A percentile compares a stretch with the other conserved stretches of the same genome.
Conservation (phyloP, 2,113 vertebrate species). For the Anthoscopus minutus region DNA sequence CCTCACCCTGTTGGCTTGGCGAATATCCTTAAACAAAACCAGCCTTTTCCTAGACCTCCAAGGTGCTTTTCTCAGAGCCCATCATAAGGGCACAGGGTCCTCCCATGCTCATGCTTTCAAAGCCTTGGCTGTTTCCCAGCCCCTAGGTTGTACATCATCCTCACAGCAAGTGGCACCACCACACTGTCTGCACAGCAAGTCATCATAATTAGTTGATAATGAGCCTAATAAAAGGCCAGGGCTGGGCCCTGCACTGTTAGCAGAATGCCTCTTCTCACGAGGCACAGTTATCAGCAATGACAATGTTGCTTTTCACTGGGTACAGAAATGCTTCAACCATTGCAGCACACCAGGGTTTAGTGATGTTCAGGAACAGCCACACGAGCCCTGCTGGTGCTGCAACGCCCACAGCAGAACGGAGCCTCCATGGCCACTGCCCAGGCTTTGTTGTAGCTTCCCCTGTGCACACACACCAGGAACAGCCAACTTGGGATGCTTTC, state of each 20-base stretch:
- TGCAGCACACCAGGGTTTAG: accelerated
- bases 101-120: not conserved
- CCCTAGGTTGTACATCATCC: not conserved
- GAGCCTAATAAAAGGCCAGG: not conserved
- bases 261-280: accelerated
- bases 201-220: not conserved
- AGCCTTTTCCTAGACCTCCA: not conserved
- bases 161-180: accelerated
- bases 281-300: not conserved
- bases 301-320: not conserved
- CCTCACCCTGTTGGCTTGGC: not conserved
- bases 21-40: not conserved
- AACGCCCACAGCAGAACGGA: not conserved
- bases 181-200: not conserved
- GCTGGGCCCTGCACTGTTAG: not conserved
- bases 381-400: accelerated
- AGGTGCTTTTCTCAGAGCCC: not conserved
- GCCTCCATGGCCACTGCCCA: accelerated
- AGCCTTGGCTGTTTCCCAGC: not conserved
- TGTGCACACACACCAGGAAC: not conserved
- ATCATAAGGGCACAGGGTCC: not conserved
- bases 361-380: accelerated
- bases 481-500: not conserved
- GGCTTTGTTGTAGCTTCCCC: not conserved
- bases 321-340: not conserved